Evolutionary conservation across 2,888 invertebrate species (phyloP).

Genomic region (Lumbricus terrestris): DNA sequence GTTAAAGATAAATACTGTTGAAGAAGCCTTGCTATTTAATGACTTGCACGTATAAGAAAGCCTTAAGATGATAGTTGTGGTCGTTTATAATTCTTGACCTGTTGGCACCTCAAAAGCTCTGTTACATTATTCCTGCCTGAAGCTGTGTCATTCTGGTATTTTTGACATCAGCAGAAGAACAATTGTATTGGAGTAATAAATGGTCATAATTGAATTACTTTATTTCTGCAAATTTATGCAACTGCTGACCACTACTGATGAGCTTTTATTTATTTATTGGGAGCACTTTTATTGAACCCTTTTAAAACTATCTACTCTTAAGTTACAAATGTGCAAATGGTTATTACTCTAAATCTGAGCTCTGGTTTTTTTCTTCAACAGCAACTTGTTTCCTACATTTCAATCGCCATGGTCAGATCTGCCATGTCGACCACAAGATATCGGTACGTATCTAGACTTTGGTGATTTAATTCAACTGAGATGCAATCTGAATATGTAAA

Average conservation of each 20-base stretch:
- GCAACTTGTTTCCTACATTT: slow-evolving; percentile 90
- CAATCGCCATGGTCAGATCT: slow-evolving; percentile 98
- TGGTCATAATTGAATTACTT: not conserved
- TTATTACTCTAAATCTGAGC: not conserved
- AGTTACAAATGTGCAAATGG: not conserved
- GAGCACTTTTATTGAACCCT: too few relatives aligned
- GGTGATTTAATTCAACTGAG: not conserved
- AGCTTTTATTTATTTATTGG: too few relatives aligned
- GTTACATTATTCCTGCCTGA: not conserved
- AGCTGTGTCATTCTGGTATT: not conserved
- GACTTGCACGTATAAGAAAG: not conserved
- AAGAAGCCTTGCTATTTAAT: not conserved
- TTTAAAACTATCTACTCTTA: too few relatives aligned
- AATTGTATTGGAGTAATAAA: not conserved
- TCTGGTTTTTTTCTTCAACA: slow-evolving; percentile 39
- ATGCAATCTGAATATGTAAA: not conserved
- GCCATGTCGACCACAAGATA: slow-evolving; percentile 96
- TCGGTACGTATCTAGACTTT: slow-evolving; percentile 61
- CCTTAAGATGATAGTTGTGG: not conserved
- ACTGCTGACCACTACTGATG: not conserved
- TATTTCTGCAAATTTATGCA: not conserved
- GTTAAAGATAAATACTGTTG: not conserved
- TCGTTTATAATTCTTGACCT: not conserved
- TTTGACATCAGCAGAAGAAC: not conserved
- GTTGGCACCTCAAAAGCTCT: not conserved